Evolutionary conservation across 2,797 vertebrate species (phyloP), one percentile per base, ranked within the genome.

Genomic region (Hippoglossus hippoglossus): DNA sequence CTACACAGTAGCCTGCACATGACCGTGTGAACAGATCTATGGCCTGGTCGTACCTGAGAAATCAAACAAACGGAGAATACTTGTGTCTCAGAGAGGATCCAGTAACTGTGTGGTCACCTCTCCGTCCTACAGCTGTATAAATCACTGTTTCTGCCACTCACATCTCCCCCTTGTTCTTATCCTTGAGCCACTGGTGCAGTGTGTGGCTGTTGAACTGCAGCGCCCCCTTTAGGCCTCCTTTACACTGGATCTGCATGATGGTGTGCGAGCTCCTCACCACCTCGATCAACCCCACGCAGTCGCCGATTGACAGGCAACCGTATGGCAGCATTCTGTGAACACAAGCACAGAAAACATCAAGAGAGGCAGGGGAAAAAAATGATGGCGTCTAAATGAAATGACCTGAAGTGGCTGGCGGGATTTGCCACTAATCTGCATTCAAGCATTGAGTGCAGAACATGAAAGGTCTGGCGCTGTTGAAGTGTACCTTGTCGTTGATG

Each of bases 221-320:
- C 10, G 95, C 95, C 85, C 95, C 95, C 91, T 96, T 96, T 36
- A 96, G 93, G 75, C 95, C 95, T 0, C 95, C 95, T 90, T 96
- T 96, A 64, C 95, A 96, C 80, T 96, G 95, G 87, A 96, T 96
- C 90, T 96, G 95, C 95, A 96, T 96, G 91, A 96, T 96, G 65
- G 95, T 96, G 89, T 96, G 93, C 13, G 95, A 96, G 87, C 93
- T 96, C 83, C 94, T 94, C 77, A 96, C 95, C 67, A 96, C 95
- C 83, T 96, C 95, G 0, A 96, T 96, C 79, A 96, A 88, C 11
- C 95, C 95, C 80, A 96, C 95, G 0, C 95, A 96, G 90, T 96
- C 95, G 0, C 95, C 95, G 11, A 96, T 96, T 26, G 95, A 96
- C 86, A 96, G 87, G 70, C 95, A 96, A 46, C 95, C 95, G 0